Conservation (phyloP, 2,113 vertebrate species). For the Cyprinus carpio region DNA sequence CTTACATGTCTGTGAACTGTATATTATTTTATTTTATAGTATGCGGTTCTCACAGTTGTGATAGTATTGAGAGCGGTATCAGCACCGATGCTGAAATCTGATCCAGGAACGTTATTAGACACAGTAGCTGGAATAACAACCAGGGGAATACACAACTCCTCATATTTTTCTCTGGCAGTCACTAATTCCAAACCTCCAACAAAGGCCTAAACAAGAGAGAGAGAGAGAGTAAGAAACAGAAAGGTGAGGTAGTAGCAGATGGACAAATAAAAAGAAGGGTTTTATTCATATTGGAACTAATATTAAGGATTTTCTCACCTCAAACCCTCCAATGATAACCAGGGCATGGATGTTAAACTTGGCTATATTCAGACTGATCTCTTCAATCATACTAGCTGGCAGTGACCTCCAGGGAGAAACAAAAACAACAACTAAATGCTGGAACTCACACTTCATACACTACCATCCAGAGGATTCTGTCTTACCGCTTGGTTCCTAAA, state of each 20-base stretch:
- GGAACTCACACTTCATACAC: not conserved
- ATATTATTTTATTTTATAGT: not conserved
- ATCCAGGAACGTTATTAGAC: conserved; percentile 94
- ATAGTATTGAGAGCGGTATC: conserved; percentile 95
- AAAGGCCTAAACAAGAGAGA: conserved; percentile 85
- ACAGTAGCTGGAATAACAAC: conserved; percentile 92
- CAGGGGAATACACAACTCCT: conserved; percentile 92
- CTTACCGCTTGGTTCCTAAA: conserved; percentile 91
- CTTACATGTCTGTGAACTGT: not conserved
- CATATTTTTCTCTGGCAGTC: conserved; percentile 83
- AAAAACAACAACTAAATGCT: not conserved
- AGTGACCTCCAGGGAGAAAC: conserved; percentile 74
- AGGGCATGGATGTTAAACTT: conserved; percentile 87
- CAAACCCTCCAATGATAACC: conserved; percentile 91
- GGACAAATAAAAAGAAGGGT: not conserved
- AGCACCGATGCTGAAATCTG: conserved; percentile 90
- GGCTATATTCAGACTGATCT: conserved; percentile 84
- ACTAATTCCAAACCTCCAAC: conserved; percentile 85
- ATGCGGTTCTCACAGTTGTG: conserved; percentile 69
- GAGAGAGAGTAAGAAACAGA: not conserved
- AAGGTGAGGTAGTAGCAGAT: not conserved
- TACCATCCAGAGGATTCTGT: not conserved
- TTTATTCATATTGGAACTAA: not conserved
- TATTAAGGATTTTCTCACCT: conserved; percentile 72
- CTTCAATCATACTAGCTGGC: conserved; percentile 82